phyloP scores from a whole-genome alignment of 2,113 vertebrate species.

The Campylomormyrus numenius region DNA sequence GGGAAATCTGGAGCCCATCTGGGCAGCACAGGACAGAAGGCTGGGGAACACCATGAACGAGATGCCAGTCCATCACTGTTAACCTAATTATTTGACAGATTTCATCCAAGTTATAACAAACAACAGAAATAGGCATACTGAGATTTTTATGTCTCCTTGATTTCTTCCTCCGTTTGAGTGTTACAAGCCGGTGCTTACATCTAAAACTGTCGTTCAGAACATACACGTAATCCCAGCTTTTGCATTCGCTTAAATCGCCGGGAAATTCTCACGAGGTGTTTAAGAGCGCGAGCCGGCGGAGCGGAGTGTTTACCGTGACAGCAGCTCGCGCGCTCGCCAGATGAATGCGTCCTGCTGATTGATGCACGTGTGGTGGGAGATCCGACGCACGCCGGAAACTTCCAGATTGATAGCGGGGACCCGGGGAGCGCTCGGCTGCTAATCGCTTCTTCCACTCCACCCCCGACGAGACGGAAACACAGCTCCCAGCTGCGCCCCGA shows the following conservation, averaged over 20 bases:
- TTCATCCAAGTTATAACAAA: neutral
- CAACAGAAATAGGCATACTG: neutral
- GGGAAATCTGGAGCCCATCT: neutral
- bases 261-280: neutral
- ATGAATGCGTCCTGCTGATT: neutral
- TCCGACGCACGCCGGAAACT: neutral
- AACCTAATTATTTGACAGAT: neutral
- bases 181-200: neutral
- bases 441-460: constrained; percentile 1
- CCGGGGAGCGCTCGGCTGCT: neutral
- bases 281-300: neutral
- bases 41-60: neutral
- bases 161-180: constrained; percentile 20
- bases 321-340: neutral
- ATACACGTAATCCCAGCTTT: neutral
- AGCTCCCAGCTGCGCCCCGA: neutral
- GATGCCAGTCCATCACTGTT: neutral
- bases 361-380: neutral
- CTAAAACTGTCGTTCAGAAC: constrained; percentile 26
- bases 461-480: neutral
- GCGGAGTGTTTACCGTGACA: neutral
- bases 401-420: neutral
- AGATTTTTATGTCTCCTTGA: neutral
- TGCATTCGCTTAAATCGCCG: neutral
- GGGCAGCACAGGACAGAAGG: neutral